phyloP scores from a whole-genome alignment of 2,113 vertebrate genomes.

The Pristiophorus japonicus region DNA sequence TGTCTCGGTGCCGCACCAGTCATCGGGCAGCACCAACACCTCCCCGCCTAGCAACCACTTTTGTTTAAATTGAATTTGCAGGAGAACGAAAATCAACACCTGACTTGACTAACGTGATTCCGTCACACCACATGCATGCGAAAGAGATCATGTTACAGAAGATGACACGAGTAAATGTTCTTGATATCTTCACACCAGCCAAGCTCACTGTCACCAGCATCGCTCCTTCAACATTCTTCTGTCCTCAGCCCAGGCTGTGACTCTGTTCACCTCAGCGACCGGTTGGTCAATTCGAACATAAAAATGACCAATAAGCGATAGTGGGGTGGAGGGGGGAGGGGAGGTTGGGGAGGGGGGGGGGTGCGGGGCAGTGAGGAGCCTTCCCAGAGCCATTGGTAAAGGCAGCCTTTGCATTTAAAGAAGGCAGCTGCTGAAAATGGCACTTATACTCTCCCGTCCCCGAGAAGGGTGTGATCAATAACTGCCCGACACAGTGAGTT shows the following conservation, averaged over 20 bases:
- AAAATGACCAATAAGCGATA: background rate
- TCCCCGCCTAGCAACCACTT: background rate
- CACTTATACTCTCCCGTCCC: background rate
- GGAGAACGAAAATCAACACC: background rate
- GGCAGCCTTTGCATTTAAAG: background rate
- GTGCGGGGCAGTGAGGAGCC: no score
- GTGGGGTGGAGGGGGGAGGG: background rate
- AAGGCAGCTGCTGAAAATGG: background rate
- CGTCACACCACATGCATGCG: background rate
- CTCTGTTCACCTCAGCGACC: background rate
- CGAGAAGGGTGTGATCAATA: background rate
- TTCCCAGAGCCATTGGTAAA: background rate
- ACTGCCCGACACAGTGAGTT: background rate
- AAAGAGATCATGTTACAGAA: background rate
- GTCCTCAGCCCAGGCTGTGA: no score
- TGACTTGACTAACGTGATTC: background rate
- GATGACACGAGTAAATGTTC: background rate
- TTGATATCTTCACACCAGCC: background rate
- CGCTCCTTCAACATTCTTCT: background rate
- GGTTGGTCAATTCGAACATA: background rate
- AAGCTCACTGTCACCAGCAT: background rate
- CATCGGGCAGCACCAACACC: background rate
- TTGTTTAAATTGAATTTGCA: background rate
- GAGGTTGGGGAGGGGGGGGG: background rate
- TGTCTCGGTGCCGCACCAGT: background rate